Conservation (phyloP, 2,888 invertebrate genomes). For the Psococerastis gibbosa region DNA sequence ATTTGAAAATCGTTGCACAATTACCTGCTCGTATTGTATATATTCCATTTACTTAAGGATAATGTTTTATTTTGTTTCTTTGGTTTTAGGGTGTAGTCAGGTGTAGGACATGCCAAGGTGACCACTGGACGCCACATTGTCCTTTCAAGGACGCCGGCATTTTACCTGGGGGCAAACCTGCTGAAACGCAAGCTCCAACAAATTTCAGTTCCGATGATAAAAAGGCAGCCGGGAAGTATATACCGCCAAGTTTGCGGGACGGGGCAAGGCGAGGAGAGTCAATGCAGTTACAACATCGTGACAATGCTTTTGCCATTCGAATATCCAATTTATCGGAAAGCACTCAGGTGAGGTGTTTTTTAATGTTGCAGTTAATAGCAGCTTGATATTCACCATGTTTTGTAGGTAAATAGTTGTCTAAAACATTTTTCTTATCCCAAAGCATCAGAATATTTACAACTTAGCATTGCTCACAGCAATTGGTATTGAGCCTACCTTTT, state of each 20-base stretch:
- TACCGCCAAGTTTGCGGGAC: constrained; percentile 77
- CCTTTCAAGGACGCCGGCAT: constrained; percentile 83
- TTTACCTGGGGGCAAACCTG: constrained; percentile 43
- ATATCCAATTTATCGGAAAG: constrained; percentile 96
- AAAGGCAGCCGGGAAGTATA: constrained; percentile 46
- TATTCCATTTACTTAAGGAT: constrained; percentile 9
- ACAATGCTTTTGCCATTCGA: constrained; percentile 70
- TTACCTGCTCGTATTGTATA: no score
- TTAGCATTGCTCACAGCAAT: no score
- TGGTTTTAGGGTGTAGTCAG: constrained; percentile 41
- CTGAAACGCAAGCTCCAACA: constrained; percentile 22
- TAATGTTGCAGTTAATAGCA: no score
- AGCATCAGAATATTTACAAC: no score
- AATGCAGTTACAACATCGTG: constrained; percentile 45
- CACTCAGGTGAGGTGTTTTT: constrained; percentile 40
- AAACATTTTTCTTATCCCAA: no score
- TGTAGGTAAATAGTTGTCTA: no score
- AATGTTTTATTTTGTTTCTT: constrained; percentile 15
- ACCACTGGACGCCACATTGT: constrained; percentile 97
- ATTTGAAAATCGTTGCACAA: no score
- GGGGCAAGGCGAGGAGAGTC: constrained; percentile 55
- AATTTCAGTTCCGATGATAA: constrained; percentile 22
- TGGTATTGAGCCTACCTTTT: no score
- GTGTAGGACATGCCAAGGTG: constrained; percentile 81
- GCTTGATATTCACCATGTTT: no score